phyloP scores from a whole-genome alignment of 2,888 invertebrate genomes.

The Drosophila neoperkinsi region DNA sequence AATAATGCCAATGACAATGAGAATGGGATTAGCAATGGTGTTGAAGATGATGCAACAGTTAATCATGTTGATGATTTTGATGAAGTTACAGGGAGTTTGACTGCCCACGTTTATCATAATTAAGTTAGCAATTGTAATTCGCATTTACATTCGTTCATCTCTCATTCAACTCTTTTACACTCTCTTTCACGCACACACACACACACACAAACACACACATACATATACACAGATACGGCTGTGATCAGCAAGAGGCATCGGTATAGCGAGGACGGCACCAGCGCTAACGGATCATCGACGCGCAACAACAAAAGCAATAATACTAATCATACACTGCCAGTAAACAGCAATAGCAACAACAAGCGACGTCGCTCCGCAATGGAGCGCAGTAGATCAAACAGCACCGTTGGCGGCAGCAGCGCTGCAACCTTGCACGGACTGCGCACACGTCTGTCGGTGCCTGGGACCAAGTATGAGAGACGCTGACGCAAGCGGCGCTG shows the following conservation, averaged over 20 bases:
- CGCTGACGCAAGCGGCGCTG: slow-evolving; percentile 77
- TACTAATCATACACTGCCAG: slow-evolving; percentile 72
- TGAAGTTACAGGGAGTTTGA: slow-evolving; percentile 36
- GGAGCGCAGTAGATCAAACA: slow-evolving; percentile 58
- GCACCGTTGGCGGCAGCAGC: slow-evolving; percentile 54
- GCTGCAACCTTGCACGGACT: slow-evolving; percentile 67
- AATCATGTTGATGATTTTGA: slow-evolving; percentile 37
- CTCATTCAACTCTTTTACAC: slow-evolving; percentile 30
- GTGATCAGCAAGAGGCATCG: slow-evolving; percentile 61
- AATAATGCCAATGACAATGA: slow-evolving; percentile 42
- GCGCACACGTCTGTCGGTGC: slow-evolving; percentile 86
- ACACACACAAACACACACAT: slow-evolving; percentile 13
- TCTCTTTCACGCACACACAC: slow-evolving; percentile 27
- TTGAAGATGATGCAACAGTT: slow-evolving; percentile 22
- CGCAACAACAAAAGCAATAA: slow-evolving; percentile 77
- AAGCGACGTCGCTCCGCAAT: slow-evolving; percentile 85
- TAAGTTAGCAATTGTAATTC: slow-evolving; percentile 55
- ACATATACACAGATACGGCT: slow-evolving; percentile 45
- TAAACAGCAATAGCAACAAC: slow-evolving; percentile 46
- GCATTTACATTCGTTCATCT: slow-evolving; percentile 41
- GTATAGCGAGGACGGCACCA: slow-evolving; percentile 54
- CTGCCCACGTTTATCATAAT: slow-evolving; percentile 52
- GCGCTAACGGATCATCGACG: slow-evolving; percentile 41
- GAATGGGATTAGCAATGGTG: slow-evolving; percentile 30
- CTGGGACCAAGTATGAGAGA: slow-evolving; percentile 85